Conservation (phyloP, 2,888 invertebrate species). For the Oxyteleia sp. region DNA sequence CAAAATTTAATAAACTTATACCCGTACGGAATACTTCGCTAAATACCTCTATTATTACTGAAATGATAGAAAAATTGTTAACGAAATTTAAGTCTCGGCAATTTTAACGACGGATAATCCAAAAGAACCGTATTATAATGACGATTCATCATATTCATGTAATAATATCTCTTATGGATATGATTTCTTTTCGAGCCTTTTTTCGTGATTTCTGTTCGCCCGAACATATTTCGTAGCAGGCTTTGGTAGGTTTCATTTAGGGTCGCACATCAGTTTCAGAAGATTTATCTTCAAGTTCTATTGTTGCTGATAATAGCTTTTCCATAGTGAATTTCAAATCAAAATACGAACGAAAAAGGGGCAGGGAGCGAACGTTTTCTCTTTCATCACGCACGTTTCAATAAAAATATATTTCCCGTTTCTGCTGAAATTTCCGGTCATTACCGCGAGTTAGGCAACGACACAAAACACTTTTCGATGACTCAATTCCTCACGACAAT, state of each 20-base stretch:
- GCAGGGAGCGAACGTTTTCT: neutral
- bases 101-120: too few species aligned
- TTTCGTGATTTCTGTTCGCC: too few species aligned
- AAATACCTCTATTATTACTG: too few species aligned
- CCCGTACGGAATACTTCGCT: too few species aligned
- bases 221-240: neutral
- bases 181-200: too few species aligned
- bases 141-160: too few species aligned
- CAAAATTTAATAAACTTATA: too few species aligned
- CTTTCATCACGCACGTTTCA: slow-evolving; percentile 15
- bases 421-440: slow-evolving; percentile 27
- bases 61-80: too few species aligned
- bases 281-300: slow-evolving; percentile 37
- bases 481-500: slow-evolving; percentile 26
- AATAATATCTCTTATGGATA: too few species aligned
- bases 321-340: slow-evolving; percentile 32
- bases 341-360: slow-evolving; percentile 14
- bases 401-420: slow-evolving; percentile 10
- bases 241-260: slow-evolving; percentile 32
- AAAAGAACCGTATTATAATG: too few species aligned
- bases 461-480: slow-evolving; percentile 17
- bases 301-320: slow-evolving; percentile 48
- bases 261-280: slow-evolving; percentile 29
- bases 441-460: slow-evolving; percentile 13
- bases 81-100: too few species aligned